Evolutionary conservation across 2,888 invertebrate species (phyloP), one percentile per base, ranked within the genome.

Genomic region (Podotricha telesiphe): DNA sequence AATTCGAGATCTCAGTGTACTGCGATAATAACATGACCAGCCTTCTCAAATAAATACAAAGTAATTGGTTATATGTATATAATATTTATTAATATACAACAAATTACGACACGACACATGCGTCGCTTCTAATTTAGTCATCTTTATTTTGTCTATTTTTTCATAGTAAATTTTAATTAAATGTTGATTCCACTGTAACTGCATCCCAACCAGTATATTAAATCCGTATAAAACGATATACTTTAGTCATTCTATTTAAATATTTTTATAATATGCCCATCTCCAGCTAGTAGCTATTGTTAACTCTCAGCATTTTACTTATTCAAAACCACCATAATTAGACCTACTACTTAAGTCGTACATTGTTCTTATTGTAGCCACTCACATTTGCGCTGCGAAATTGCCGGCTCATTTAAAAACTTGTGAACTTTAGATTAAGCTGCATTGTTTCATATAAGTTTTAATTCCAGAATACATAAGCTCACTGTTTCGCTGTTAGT

Each of bases 381-480:
- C n/a, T n/a, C n/a, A n/a, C 69, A 73, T 72, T 72, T 72, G 68
- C 67, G 66, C 65, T 68, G 64, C 51, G 47, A 72, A 74, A 70
- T 74, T 75, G 68, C 69, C 67, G 40, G 50, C 68, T 69, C 61
- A 58, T 68, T 70, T 48, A 59, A 65, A 68, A 66, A 68, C 63
- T 69, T 67, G 56, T 63, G 65, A 70, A 75, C 68, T 72, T 67
- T 69, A 76, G 78, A 80, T 78, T 79, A 79, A 76, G 75, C 75
- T 75, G 77, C 81, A 82, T 80, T 81, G 82, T 84, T 83, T 79
- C 74, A 76, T 81, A 62, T 67, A 74, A 75, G 78, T 80, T 82
- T 79, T 80, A 78, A 80, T 79, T 73, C 73, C 73, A 72, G 74
- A 77, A 75, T 77, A 80, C 77, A 78, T 76, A 77, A 74, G 72